Evolutionary conservation across 2,888 invertebrate species (phyloP).

Genomic region (Macrosiphum euphorbiae): DNA sequence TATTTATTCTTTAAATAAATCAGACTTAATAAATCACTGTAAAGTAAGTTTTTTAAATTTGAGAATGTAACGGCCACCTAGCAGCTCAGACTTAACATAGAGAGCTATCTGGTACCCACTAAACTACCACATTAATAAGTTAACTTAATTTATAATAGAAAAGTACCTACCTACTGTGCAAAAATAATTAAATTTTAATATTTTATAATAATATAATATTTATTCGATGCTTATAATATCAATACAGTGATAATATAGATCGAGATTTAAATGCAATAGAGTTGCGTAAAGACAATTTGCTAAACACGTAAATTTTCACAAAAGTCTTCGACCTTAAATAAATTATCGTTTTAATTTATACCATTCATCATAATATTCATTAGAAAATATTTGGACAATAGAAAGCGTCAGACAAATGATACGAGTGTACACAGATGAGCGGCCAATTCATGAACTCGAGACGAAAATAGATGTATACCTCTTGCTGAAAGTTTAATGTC

Average conservation of each 20-base stretch:
- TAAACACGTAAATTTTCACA: neutral
- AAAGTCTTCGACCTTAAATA: neutral
- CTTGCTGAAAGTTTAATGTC: slow-evolving; percentile 58
- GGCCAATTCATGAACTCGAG: slow-evolving; percentile 44
- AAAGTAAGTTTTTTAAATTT: neutral
- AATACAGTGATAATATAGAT: neutral
- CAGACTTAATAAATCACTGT: neutral
- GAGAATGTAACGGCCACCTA: neutral
- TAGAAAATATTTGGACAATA: slow-evolving; percentile 44
- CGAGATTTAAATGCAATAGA: neutral
- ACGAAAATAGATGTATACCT: slow-evolving; percentile 57
- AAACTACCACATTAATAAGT: neutral
- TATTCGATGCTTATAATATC: neutral
- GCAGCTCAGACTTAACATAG: neutral
- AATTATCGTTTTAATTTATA: neutral
- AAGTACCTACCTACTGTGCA: neutral
- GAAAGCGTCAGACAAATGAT: slow-evolving; percentile 15
- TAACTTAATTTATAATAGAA: neutral
- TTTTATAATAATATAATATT: neutral
- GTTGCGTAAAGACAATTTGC: no score
- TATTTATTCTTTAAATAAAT: neutral
- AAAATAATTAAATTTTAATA: neutral
- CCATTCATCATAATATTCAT: neutral
- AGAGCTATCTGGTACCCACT: neutral
- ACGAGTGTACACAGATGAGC: slow-evolving; percentile 24